Conservation (phyloP, 2,797 vertebrate species). For the Pagetopsis macropterus region DNA sequence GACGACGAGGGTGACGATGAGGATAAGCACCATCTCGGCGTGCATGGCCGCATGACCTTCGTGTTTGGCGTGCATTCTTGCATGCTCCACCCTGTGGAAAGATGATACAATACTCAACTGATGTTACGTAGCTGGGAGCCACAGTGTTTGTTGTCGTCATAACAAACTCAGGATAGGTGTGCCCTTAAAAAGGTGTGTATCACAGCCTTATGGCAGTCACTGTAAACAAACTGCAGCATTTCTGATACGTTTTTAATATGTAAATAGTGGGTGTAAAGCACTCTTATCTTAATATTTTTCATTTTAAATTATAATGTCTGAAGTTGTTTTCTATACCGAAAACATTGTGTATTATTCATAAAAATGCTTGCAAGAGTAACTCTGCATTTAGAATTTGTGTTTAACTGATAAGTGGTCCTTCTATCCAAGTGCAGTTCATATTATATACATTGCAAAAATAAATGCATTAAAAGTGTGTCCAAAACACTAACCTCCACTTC, state of each 20-base stretch:
- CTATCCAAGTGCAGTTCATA: neutral
- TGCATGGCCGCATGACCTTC: constrained; percentile 99
- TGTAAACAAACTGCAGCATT: constrained; percentile 5
- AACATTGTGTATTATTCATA: neutral
- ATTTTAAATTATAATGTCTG: neutral
- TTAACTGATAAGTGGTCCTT: neutral
- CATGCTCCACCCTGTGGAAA: constrained; percentile 91
- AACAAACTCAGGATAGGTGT: neutral
- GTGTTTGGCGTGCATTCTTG: constrained; percentile 97
- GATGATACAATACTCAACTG: constrained; percentile 29
- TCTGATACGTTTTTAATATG: neutral
- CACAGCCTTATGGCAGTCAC: neutral
- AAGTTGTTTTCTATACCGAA: neutral
- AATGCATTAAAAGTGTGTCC: neutral
- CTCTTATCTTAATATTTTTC: neutral
- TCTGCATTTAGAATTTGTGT: neutral
- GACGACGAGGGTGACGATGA: constrained; percentile 95
- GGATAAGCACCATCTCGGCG: constrained; percentile 98
- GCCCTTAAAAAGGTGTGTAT: neutral
- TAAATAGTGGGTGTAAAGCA: neutral
- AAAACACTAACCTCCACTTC: constrained; percentile 93
- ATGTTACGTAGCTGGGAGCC: neutral
- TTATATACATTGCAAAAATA: neutral
- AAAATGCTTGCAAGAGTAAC: neutral
- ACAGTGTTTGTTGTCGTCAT: neutral